Conservation (phyloP, 1,140 invertebrate genomes). For the Drosophila albomicans region DNA sequence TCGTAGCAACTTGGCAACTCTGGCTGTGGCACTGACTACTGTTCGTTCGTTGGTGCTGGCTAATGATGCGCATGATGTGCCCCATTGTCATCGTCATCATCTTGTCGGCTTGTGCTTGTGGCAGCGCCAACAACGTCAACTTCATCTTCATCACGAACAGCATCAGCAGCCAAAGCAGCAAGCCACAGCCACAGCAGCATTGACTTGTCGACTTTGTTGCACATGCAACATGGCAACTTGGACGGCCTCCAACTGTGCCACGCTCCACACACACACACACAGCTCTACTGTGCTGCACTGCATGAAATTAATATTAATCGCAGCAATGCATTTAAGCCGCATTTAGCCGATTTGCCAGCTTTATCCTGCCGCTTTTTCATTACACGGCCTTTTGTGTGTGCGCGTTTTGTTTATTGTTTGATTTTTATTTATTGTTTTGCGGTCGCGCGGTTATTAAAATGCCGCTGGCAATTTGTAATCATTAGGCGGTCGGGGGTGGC, state of each 20-base stretch:
- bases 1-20: constrained; percentile 32
- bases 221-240: constrained; percentile 52
- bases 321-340: constrained; percentile 74
- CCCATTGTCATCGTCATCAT: constrained; percentile 51
- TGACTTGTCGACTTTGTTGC: constrained; percentile 45
- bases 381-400: constrained; percentile 52
- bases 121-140: constrained; percentile 29
- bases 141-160: constrained; percentile 34
- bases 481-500: constrained; percentile 48
- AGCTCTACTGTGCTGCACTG: constrained; percentile 52
- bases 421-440: constrained; percentile 77
- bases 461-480: constrained; percentile 78
- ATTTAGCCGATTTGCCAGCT: constrained; percentile 69
- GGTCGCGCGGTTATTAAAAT: constrained; percentile 77
- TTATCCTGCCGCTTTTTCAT: constrained; percentile 44
- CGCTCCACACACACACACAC: background rate
- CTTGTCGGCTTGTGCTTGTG: constrained; percentile 39
- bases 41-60: constrained; percentile 23
- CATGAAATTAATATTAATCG: constrained; percentile 82
- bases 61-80: constrained; percentile 61
- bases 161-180: constrained; percentile 14
- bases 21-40: constrained; percentile 8
- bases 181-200: background rate
- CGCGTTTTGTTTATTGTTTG: constrained; percentile 69
- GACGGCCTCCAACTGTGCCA: constrained; percentile 67